A percentile compares a stretch with the other conserved stretches of the same genome.
phyloP scores from a whole-genome alignment of 2,888 invertebrate species.

The Agrypnus murinus region DNA sequence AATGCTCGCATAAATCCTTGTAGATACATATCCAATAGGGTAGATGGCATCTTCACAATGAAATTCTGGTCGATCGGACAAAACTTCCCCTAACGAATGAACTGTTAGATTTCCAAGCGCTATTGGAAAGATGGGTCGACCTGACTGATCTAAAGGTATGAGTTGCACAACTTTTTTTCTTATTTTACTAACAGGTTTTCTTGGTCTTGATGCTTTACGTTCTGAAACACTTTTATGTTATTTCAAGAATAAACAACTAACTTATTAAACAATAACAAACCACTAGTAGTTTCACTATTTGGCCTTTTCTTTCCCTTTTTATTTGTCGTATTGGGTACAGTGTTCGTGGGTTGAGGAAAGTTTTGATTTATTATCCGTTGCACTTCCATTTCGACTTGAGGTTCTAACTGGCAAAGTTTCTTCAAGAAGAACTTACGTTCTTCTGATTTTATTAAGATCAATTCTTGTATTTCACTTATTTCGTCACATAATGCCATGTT shows the following conservation, averaged over 20 bases:
- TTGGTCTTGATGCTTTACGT: conserved; percentile 55
- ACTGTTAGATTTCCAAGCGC: conserved; percentile 81
- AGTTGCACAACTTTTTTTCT: conserved; percentile 74
- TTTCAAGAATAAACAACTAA: neutral
- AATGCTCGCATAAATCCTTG: conserved; percentile 83
- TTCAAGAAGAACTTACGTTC: conserved; percentile 87
- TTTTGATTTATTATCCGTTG: conserved; percentile 66
- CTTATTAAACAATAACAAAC: conserved; percentile 3
- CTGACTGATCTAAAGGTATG: conserved; percentile 79
- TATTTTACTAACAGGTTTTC: conserved; percentile 62
- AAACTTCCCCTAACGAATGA: conserved; percentile 85
- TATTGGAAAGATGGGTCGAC: conserved; percentile 83
- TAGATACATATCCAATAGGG: conserved; percentile 86
- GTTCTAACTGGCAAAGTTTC: conserved; percentile 82
- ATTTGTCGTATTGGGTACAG: conserved; percentile 17
- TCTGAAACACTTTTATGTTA: conserved; percentile 49
- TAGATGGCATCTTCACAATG: conserved; percentile 83
- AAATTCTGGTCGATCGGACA: conserved; percentile 79
- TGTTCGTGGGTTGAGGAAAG: conserved; percentile 51
- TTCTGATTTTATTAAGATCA: conserved; percentile 85
- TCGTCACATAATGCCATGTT: conserved; percentile 92
- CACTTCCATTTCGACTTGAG: conserved; percentile 68
- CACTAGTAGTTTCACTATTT: conserved; percentile 36
- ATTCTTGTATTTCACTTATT: conserved; percentile 88
- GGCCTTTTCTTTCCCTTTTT: conserved; percentile 62